Base-by-base conservation (phyloP, 2,113 vertebrate genomes). In the Brachypodius melanocephalos region DNA sequence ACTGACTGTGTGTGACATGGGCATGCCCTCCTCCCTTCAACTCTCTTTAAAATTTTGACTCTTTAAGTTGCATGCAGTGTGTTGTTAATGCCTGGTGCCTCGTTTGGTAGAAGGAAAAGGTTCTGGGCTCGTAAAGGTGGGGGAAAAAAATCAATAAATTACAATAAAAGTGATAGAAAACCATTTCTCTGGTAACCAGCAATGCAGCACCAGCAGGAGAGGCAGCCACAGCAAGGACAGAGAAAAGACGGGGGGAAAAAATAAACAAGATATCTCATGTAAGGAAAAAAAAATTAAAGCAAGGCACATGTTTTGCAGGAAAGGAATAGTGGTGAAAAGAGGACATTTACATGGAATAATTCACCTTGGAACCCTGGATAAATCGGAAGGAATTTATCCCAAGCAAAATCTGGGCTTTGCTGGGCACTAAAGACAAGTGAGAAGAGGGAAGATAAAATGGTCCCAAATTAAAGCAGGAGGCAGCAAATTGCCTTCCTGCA, bases 171-270 rank as follows among this genome's bases (percentile, higher is more conserved):
- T 87, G 88, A 90, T 93, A 88, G 92, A 76, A 95, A 95, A 96
- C 84, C 61, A 95, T 92, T 97, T 95, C 55, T 96, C 94, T 96
- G 94, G 95, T 95, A 96, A 80, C 13, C 68, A 80, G 78, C 29
- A 85, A 94, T 6, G 75, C 85, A 92, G 85, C 90, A 83, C 87
- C 95, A 96, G 92, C 94, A 96, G 94, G 93, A 94, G 95, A 93
- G 85, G 90, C 95, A 97, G 93, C 88, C 49, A 20, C 88, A 90
- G 20, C 12, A 66, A 88, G 21, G 12, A 36, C 79, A 67, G 89
- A 67, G 82, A n/a, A 66, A 80, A 91, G 73, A 73, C 8, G 7
- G 31, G 20, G 11, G 43, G 12, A 43, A 46, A 71, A 86, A 91
- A 89, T 57, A 91, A 97, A 93, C 91, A 97, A 91, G 93, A 85